Evolutionary conservation across 2,888 invertebrate species (phyloP).

Genomic region (Lissocephala sabroskyi): DNA sequence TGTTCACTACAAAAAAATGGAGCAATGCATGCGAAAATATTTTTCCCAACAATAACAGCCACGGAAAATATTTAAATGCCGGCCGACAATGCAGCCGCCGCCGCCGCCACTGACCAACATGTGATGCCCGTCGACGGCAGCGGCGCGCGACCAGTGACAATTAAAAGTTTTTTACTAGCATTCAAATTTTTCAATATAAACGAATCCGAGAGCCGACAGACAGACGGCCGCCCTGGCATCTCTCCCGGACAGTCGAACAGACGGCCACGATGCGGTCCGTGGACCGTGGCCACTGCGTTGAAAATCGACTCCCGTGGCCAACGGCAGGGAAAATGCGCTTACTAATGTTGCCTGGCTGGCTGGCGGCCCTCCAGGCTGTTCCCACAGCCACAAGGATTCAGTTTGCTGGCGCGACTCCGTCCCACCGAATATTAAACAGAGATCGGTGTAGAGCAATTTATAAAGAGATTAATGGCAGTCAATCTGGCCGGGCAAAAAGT

Average conservation of each 20-base stretch:
- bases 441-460: too few species aligned
- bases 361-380: too few species aligned
- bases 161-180: conserved; percentile 64
- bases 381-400: too few species aligned
- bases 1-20: conserved; percentile 11
- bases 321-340: too few species aligned
- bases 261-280: not conserved
- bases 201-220: conserved; percentile 31
- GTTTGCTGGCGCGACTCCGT: too few species aligned
- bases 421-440: too few species aligned
- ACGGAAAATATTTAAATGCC: conserved; percentile 47
- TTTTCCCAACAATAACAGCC: conserved; percentile 62
- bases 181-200: conserved; percentile 63
- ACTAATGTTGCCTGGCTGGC: too few species aligned
- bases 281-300: conserved; percentile 38
- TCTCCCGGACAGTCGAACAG: conserved; percentile 15
- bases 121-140: conserved; percentile 20
- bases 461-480: too few species aligned
- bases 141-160: conserved; percentile 44
- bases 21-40: conserved; percentile 60
- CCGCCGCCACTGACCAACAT: too few species aligned
- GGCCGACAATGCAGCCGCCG: too few species aligned
- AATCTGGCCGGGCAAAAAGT: too few species aligned
- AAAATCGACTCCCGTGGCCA: conserved; percentile 10
- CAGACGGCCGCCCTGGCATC: conserved; percentile 20